These are phyloP conservation scores for Gymnodraco acuticeps DNA, from an alignment of 2,797 vertebrate genomes.

Conservation along the genomic window DNA sequence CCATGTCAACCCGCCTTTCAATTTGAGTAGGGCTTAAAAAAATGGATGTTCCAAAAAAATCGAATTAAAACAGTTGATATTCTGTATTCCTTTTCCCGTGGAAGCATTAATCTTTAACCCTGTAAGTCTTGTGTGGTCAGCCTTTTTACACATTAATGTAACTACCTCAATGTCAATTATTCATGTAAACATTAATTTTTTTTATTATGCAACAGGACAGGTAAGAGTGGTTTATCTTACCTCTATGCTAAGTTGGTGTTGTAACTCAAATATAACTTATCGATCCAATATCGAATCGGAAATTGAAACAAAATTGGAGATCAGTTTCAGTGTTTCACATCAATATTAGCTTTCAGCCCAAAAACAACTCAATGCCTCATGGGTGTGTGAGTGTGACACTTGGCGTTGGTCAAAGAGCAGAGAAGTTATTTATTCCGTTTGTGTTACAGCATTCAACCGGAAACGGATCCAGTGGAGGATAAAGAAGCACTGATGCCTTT, in stretches of 20 bases:
- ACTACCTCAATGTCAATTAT: not conserved
- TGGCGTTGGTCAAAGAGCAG: slow-evolving; percentile 3
- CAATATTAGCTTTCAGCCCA: slow-evolving; percentile 1
- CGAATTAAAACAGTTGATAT: not conserved
- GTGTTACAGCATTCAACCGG: slow-evolving; percentile 44
- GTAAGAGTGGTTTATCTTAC: too few relatives aligned
- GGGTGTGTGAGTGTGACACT: not conserved
- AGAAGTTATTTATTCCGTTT: slow-evolving; percentile 23
- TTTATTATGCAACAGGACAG: not conserved
- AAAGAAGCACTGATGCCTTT: slow-evolving; percentile 60
- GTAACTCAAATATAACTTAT: not conserved
- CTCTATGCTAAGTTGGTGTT: not conserved
- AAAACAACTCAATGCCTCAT: slow-evolving; percentile 2
- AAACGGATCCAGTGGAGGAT: slow-evolving; percentile 56
- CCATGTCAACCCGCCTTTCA: slow-evolving; percentile 19
- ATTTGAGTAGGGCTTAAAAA: not conserved
- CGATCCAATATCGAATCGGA: not conserved
- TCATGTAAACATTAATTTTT: not conserved
- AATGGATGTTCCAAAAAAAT: not conserved
- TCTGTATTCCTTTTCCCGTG: not conserved
- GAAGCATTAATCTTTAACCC: not conserved
- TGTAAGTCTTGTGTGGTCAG: not conserved
- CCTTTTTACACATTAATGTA: not conserved
- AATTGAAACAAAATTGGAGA: not conserved
- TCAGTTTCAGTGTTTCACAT: not conserved